A percentile compares a stretch with the other conserved stretches of the same genome.
Conservation (phyloP, 2,888 invertebrate species). For the Gnatocerus cornutus region DNA sequence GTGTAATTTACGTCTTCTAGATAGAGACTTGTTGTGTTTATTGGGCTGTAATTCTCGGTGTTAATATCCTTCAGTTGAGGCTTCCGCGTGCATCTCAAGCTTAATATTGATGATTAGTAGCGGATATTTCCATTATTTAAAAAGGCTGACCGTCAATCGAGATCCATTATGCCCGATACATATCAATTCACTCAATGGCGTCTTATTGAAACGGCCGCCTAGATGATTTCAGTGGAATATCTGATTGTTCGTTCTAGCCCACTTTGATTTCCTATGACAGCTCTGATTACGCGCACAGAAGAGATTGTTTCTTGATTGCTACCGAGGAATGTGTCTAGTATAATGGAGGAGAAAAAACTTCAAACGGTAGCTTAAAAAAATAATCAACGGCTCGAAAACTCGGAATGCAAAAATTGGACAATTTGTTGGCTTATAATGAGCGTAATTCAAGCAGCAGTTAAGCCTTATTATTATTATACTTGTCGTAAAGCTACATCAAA, state of each 20-base stretch:
- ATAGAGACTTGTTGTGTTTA: conserved; percentile 33
- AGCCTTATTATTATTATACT: no score
- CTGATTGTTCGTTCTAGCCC: conserved; percentile 32
- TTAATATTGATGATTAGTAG: conserved; percentile 42
- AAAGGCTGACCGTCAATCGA: conserved; percentile 50
- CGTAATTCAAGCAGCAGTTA: no score
- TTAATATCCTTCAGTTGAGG: conserved; percentile 35
- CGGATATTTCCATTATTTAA: conserved; percentile 52
- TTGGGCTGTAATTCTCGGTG: conserved; percentile 40
- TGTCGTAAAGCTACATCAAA: no score
- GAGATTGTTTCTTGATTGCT: conserved; percentile 50
- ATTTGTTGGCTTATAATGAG: not conserved
- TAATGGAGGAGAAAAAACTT: conserved; percentile 39
- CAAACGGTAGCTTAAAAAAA: conserved; percentile 25
- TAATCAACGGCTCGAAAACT: not conserved
- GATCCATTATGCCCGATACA: conserved; percentile 52
- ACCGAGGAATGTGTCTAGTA: conserved; percentile 48
- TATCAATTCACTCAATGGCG: conserved; percentile 50
- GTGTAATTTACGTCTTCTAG: conserved; percentile 53
- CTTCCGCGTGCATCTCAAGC: conserved; percentile 29
- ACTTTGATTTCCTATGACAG: conserved; percentile 51
- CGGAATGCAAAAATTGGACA: not conserved
- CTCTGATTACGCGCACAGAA: conserved; percentile 50
- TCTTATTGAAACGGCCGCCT: conserved; percentile 45
- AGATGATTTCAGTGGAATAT: conserved; percentile 42